phyloP scores from a whole-genome alignment of 2,113 vertebrate genomes.

The Chauna torquata region DNA sequence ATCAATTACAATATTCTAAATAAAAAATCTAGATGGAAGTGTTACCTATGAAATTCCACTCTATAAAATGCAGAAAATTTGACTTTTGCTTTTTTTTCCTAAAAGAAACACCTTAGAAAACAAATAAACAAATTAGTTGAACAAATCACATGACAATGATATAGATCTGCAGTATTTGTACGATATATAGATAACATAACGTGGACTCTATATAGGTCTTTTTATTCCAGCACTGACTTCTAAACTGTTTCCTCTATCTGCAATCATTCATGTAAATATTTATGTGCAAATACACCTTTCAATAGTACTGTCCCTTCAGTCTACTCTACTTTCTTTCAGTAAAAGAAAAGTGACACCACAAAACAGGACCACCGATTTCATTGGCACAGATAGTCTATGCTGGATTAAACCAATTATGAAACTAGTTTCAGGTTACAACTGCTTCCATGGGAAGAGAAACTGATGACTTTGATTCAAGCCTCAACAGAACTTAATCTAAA shows the following conservation, averaged over 20 bases:
- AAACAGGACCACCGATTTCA: neutral
- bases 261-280: neutral
- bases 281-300: neutral
- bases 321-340: neutral
- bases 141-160: neutral
- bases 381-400: neutral
- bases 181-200: neutral
- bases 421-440: neutral
- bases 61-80: neutral
- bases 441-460: neutral
- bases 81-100: neutral
- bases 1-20: neutral
- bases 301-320: neutral
- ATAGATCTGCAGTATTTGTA: neutral
- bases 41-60: neutral
- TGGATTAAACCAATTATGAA: neutral
- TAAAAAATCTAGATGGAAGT: neutral
- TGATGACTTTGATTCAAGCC: neutral
- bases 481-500: neutral
- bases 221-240: neutral
- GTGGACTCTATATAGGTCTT: neutral
- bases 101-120: neutral
- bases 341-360: neutral
- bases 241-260: neutral
- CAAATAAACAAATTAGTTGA: neutral